phyloP scores from a whole-genome alignment of 2,113 vertebrate species.

The Cyprinodon brontotheroides region DNA sequence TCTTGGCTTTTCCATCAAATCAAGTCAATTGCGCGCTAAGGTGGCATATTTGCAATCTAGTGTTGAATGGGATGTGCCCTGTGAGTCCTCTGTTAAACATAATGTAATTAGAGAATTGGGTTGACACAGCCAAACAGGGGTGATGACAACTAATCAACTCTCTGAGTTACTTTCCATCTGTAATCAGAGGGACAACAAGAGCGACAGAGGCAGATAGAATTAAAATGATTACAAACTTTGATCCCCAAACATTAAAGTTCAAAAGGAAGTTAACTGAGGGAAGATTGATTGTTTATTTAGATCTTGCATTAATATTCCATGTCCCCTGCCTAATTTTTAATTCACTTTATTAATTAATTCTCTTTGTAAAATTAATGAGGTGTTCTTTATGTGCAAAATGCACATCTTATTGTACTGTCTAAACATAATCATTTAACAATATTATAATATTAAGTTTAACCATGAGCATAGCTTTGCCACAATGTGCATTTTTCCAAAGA shows the following conservation, averaged over 20 bases:
- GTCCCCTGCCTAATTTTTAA: constrained; percentile 11
- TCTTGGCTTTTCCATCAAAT: constrained; percentile 15
- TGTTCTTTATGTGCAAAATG: not conserved
- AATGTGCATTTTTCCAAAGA: not conserved
- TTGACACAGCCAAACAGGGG: constrained; percentile 45
- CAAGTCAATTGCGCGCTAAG: not conserved
- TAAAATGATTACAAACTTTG: constrained; percentile 64
- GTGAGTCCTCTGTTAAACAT: constrained; percentile 41
- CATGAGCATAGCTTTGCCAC: not conserved
- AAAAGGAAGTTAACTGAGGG: constrained; percentile 71
- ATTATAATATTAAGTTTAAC: not conserved
- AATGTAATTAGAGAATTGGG: constrained; percentile 66
- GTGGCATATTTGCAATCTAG: constrained; percentile 12
- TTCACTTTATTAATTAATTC: constrained; percentile 10
- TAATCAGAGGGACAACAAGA: constrained; percentile 57
- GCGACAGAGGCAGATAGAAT: constrained; percentile 33
- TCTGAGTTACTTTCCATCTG: constrained; percentile 53
- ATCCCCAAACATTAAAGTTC: constrained; percentile 61
- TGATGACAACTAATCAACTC: constrained; percentile 62
- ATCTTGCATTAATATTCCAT: constrained; percentile 47
- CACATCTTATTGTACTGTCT: too few species aligned
- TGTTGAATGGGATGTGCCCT: constrained; percentile 25
- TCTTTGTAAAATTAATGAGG: not conserved
- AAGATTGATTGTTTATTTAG: constrained; percentile 54
- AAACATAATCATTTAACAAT: not conserved